These are phyloP conservation scores for Cichlasoma orientale DNA, from an alignment of 2,797 vertebrate genomes.

Conservation along the genomic window DNA sequence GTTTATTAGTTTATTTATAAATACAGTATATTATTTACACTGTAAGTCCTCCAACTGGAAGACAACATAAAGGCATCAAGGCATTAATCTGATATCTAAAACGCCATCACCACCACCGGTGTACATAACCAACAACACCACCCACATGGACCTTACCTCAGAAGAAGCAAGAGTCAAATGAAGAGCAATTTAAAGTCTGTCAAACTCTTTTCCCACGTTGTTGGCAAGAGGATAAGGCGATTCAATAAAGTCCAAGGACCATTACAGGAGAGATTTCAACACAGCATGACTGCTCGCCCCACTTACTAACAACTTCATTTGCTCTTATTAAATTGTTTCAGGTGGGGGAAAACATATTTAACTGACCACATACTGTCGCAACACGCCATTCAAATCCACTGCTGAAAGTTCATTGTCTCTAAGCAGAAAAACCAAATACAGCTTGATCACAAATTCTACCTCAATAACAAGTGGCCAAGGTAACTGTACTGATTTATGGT, in stretches of 20 bases:
- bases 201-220: slow-evolving; percentile 26
- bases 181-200: slow-evolving; percentile 46
- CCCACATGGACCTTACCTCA: slow-evolving; percentile 46
- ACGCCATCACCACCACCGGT: slow-evolving; percentile 67
- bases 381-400: slow-evolving; percentile 38
- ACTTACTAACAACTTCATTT: slow-evolving; percentile 22
- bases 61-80: slow-evolving; percentile 86
- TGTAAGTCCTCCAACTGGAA: slow-evolving; percentile 78
- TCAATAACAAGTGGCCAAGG: slow-evolving; percentile 22
- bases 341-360: slow-evolving; percentile 18
- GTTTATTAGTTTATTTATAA: slow-evolving; percentile 84
- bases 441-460: slow-evolving; percentile 32
- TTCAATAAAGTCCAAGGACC: slow-evolving; percentile 50
- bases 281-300: slow-evolving; percentile 5
- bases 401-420: slow-evolving; percentile 32
- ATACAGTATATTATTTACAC: slow-evolving; percentile 81
- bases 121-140: slow-evolving; percentile 59
- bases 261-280: slow-evolving; percentile 44
- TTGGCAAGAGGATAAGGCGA: slow-evolving; percentile 64
- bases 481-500: slow-evolving; percentile 27
- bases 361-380: slow-evolving; percentile 28
- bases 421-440: slow-evolving; percentile 38
- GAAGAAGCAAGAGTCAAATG: slow-evolving; percentile 32
- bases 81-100: slow-evolving; percentile 82
- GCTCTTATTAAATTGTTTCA: not conserved